Evolutionary conservation across 2,888 invertebrate species (phyloP), one percentile per base, ranked within the genome.

Genomic region (Helleia helle): DNA sequence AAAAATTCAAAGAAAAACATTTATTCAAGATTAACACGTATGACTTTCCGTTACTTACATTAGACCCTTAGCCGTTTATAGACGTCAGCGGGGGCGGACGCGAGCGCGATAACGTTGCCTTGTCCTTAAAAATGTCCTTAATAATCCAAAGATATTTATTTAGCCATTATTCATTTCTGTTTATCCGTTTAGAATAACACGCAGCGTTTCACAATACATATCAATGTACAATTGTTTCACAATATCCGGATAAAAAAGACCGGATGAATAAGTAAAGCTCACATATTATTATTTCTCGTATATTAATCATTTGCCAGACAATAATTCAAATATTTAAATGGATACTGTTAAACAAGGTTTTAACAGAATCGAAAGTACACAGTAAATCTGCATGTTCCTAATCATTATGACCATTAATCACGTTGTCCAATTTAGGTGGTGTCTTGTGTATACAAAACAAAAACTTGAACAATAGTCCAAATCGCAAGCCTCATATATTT

Each of bases 381-480:
- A n/a, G n/a, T n/a, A n/a, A n/a, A n/a, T n/a, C n/a, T n/a, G n/a
- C n/a, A n/a, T n/a, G n/a, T n/a, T n/a, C n/a, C n/a, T n/a, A n/a
- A n/a, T n/a, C n/a, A n/a, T n/a, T n/a, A 15, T 15, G 5, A 22
- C 5, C 8, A 3, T 22, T 22, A 22, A 22, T 22, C 2, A 8
- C 8, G 8, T 22, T 8, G 22, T 6, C 22, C 8, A 22, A 22
- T 12, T 14, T 29, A 34, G 34, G 18, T 18, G 18, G 8, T 18
- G 18, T 18, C 2, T 34, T 22, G 34, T 34, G 34, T 34, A 18
- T 34, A 34, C 34, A 12, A 18, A 34, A 34, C 11, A 12, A 34
- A 34, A 34, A 34, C 34, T 22, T 34, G 34, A 34, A 34, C 34
- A 22, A 34, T 34, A 34, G 34, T 34, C 34, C 34, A 34, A 34